Conservation (phyloP, 2,888 invertebrate species). For the Pseudococcus longispinus region DNA sequence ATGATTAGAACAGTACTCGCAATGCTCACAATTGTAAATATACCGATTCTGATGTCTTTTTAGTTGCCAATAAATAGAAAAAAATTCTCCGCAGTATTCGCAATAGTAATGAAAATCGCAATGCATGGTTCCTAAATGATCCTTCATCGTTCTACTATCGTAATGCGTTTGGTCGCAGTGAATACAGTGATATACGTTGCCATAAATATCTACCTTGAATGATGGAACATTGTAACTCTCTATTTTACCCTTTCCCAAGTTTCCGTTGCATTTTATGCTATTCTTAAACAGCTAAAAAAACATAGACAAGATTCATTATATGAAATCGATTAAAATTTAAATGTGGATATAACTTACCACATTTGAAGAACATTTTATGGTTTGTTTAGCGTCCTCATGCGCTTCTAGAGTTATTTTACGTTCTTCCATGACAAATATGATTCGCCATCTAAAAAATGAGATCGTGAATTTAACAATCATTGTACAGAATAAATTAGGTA, state of each 20-base stretch:
- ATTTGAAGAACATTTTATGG: not conserved
- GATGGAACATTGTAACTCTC: not conserved
- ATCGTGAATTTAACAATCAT: not conserved
- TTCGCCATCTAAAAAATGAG: not conserved
- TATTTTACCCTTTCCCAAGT: not conserved
- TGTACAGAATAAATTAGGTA: not conserved
- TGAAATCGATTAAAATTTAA: not conserved
- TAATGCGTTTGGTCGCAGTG: not conserved
- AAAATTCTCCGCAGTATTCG: slow-evolving; percentile 38
- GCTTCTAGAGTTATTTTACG: not conserved
- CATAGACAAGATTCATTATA: not conserved
- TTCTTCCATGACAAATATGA: not conserved
- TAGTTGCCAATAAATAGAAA: slow-evolving; percentile 22
- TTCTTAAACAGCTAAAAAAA: not conserved
- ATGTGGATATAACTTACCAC: not conserved
- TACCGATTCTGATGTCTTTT: slow-evolving; percentile 17
- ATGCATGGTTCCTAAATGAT: slow-evolving; percentile 33
- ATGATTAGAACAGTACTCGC: slow-evolving; percentile 16
- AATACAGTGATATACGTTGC: not conserved
- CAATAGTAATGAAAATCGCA: not conserved
- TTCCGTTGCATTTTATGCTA: not conserved
- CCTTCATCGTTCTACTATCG: not conserved
- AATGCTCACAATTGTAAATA: not conserved
- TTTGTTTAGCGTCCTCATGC: not conserved
- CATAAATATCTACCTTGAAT: not conserved